These are phyloP conservation scores for Palythoa heliodiscus DNA, from an alignment of 92 coral and sea anemone genomes.

Conservation along the genomic window DNA sequence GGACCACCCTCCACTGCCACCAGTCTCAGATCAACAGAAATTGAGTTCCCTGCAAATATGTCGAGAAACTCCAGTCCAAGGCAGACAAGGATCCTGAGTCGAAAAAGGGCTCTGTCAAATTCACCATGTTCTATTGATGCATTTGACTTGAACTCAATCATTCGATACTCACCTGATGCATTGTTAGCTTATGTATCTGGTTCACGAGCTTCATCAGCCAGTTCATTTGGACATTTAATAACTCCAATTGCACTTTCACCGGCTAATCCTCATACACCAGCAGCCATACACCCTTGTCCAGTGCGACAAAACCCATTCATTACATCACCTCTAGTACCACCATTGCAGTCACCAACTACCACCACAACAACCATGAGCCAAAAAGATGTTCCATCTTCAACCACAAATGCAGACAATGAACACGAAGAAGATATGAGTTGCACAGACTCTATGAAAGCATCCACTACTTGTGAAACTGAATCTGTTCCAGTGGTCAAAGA, in stretches of 20 bases:
- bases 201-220: constrained; percentile 87
- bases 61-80: constrained; percentile 87
- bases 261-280: constrained; percentile 55
- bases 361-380: constrained; percentile 59
- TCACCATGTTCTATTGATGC: constrained; percentile 98
- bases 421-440: constrained; percentile 71
- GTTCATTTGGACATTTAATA: constrained; percentile 93
- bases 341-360: constrained; percentile 64
- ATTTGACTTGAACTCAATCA: constrained; percentile 88
- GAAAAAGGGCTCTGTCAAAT: constrained; percentile 87
- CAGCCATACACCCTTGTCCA: constrained; percentile 44
- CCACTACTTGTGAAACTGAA: constrained; percentile 43
- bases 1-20: constrained; percentile 99
- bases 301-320: constrained; percentile 67
- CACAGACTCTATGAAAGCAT: constrained; percentile 63
- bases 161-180: constrained; percentile 96
- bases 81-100: constrained; percentile 72
- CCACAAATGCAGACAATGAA: constrained; percentile 67
- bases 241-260: constrained; percentile 82
- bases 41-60: constrained; percentile 71
- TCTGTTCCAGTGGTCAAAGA: constrained; percentile 59
- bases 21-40: constrained; percentile 84
- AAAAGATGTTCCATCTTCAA: constrained; percentile 79
- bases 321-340: constrained; percentile 72
- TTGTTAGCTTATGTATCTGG: constrained; percentile 85